Base-by-base conservation (phyloP, 2,113 vertebrate genomes). In the Ochotona princeps region DNA sequence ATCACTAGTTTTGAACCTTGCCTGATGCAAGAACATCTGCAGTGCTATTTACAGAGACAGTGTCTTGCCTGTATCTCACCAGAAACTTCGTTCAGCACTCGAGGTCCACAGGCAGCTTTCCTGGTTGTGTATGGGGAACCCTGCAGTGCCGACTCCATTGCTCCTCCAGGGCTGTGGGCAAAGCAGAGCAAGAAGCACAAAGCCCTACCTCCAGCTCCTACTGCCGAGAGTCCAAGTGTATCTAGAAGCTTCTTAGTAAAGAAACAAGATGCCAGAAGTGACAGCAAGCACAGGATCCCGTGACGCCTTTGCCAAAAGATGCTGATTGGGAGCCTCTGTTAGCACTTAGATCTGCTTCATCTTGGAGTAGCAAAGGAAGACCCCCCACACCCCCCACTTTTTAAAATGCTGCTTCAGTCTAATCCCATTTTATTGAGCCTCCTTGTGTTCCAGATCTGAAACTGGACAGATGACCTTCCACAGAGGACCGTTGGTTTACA, bases 91-190 rank as follows among this genome's bases (percentile, higher is more conserved):
- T 7, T 21, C 17, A 4, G 1, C 23, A n/a, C 20, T 25, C 47
- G 26, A 32, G 14, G 11, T 26, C 32, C 35, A 13, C 0, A 0
- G 1, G 26, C 3, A n/a, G 20, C 1, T 28, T 28, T 13, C 14
- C 4, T 23, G 69, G 35, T 60, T 38, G 1, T 0, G 0, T 61
- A n/a, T 1, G 30, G 51, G 47, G 17, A 21, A 49, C 23, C 13
- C 12, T 4, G 60, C 23, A 2, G 10, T 1, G 47, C 10, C 30
- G 81, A 76, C 11, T 15, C 1, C 1, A 11, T 0, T 4, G 11
- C 44, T 28, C 11, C 20, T 23, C 1, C 0, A 1, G 66, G 70
- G 47, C 49, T 49, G 49, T 47, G 60, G 70, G 72, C 0, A 15
- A 76, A 32, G 57, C 2, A 10, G 7, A 14, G 30, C 18, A 47